A percentile compares a stretch with the other conserved stretches of the same genome.
These are phyloP conservation scores for Aquatica leii DNA, from an alignment of 2,888 invertebrate species.

Conservation along the genomic window DNA sequence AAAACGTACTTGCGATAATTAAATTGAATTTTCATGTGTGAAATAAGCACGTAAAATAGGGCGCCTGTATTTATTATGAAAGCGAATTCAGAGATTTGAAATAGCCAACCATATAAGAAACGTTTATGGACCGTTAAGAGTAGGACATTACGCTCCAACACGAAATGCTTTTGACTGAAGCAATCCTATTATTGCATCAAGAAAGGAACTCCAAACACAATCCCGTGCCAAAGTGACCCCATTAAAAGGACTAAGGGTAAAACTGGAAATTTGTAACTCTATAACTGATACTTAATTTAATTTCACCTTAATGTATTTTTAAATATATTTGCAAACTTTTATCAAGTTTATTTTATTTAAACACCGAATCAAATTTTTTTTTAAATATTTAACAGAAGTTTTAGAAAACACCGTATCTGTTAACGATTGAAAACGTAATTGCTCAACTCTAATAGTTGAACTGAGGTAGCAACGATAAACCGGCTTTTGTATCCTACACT, in stretches of 20 bases:
- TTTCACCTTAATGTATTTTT: constrained; percentile 27
- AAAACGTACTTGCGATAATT: constrained; percentile 45
- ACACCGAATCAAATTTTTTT: too few relatives aligned
- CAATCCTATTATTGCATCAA: constrained; percentile 44
- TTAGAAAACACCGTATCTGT: too few relatives aligned
- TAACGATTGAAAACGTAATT: too few relatives aligned
- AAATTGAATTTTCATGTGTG: constrained; percentile 51
- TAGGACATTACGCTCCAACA: constrained; percentile 32
- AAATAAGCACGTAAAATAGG: constrained; percentile 43
- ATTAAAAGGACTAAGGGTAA: constrained; percentile 24
- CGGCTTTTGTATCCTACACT: too few relatives aligned
- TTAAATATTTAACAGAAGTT: too few relatives aligned
- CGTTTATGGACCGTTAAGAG: constrained; percentile 50
- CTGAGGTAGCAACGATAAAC: too few relatives aligned
- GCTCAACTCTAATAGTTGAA: too few relatives aligned
- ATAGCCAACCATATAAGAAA: constrained; percentile 46
- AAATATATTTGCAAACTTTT: too few relatives aligned
- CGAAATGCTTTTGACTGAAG: constrained; percentile 42
- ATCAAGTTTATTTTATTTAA: too few relatives aligned
- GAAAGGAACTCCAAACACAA: constrained; percentile 41
- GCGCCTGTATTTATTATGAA: constrained; percentile 47
- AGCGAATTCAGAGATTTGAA: constrained; percentile 46
- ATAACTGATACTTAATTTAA: constrained; percentile 16
- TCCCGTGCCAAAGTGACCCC: constrained; percentile 38
- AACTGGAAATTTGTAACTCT: constrained; percentile 10